Conservation (phyloP, 2,113 vertebrate species). For the Heterotilapia buettikoferi region DNA sequence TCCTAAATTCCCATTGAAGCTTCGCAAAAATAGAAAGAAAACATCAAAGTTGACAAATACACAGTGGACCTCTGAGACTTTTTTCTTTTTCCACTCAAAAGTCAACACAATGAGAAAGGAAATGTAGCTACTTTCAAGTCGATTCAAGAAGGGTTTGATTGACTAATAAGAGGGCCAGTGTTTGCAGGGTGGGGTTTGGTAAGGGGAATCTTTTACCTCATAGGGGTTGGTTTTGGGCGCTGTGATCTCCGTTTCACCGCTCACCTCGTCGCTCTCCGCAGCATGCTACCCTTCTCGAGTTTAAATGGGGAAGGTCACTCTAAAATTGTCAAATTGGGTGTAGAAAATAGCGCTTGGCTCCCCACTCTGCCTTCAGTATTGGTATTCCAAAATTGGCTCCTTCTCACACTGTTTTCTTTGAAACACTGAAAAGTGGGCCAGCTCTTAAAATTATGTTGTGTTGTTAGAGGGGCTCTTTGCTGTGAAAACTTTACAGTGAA, state of each 20-base stretch:
- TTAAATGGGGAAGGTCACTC: constrained; percentile 61
- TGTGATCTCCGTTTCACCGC: constrained; percentile 66
- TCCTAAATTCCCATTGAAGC: constrained; percentile 73
- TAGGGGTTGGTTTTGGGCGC: constrained; percentile 44
- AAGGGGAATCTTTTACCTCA: constrained; percentile 54
- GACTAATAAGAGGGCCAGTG: constrained; percentile 57
- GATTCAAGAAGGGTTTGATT: constrained; percentile 30
- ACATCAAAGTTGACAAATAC: constrained; percentile 68
- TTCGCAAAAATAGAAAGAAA: constrained; percentile 75
- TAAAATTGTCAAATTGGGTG: constrained; percentile 67
- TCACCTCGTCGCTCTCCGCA: constrained; percentile 48
- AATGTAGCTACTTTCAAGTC: constrained; percentile 34
- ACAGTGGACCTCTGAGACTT: constrained; percentile 47
- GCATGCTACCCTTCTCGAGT: constrained; percentile 57
- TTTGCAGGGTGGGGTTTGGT: constrained; percentile 41
- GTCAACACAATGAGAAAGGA: constrained; percentile 24
- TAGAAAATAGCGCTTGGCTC: constrained; percentile 54
- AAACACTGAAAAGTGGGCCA: constrained; percentile 45
- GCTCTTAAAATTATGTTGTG: constrained; percentile 42
- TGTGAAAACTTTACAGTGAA: constrained; percentile 18
- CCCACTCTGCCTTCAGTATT: constrained; percentile 35
- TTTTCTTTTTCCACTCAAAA: constrained; percentile 32
- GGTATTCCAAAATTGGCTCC: constrained; percentile 51
- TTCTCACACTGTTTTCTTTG: constrained; percentile 59
- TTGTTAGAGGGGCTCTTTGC: constrained; percentile 7